Evolutionary conservation across 1,140 invertebrate genomes (phyloP).

Genomic region (Oryzaephilus surinamensis): DNA sequence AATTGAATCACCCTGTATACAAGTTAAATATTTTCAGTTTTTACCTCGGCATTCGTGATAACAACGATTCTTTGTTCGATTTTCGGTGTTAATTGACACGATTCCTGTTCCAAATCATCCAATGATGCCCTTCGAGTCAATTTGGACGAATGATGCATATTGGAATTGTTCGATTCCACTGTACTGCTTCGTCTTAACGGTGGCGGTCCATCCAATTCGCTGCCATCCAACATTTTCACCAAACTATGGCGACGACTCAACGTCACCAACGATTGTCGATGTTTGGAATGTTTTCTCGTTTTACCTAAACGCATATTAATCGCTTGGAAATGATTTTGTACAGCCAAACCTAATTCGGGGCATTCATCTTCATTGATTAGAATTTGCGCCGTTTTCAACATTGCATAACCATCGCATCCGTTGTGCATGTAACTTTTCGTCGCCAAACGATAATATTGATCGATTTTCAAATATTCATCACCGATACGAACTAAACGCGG

Average conservation of each 20-base stretch:
- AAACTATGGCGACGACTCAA: constrained; percentile 49
- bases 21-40: not conserved
- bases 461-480: constrained; percentile 65
- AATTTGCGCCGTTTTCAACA: constrained; percentile 60
- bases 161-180: constrained; percentile 18
- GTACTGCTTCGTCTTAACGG: constrained; percentile 44
- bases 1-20: not conserved
- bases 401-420: constrained; percentile 78
- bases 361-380: constrained; percentile 65
- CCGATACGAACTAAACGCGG: constrained; percentile 65
- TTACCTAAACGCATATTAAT: constrained; percentile 66
- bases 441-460: constrained; percentile 64
- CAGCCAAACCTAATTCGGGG: constrained; percentile 65
- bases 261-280: constrained; percentile 72
- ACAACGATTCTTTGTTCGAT: constrained; percentile 66
- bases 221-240: constrained; percentile 60
- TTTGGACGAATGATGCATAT: constrained; percentile 31
- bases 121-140: constrained; percentile 58
- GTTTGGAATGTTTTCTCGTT: constrained; percentile 59
- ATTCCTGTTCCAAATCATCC: constrained; percentile 65
- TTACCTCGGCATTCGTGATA: constrained; percentile 55
- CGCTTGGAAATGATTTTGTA: constrained; percentile 82
- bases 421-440: constrained; percentile 69
- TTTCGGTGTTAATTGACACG: constrained; percentile 63
- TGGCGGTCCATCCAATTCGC: constrained; percentile 55